Evolutionary conservation across 1,140 invertebrate genomes (phyloP).

Genomic region (Chelonus insularis): DNA sequence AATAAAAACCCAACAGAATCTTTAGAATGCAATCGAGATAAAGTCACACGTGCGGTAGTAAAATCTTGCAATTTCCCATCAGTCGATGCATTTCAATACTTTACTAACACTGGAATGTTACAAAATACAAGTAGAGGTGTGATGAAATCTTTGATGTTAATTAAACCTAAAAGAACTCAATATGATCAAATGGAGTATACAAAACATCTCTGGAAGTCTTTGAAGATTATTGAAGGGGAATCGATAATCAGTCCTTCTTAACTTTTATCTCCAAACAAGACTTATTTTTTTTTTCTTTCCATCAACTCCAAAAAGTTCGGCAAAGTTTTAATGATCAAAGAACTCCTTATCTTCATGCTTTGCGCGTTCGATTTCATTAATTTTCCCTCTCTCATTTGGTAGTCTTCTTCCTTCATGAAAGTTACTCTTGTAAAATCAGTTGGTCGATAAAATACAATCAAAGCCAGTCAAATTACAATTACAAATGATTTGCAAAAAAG

Average conservation of each 20-base stretch:
- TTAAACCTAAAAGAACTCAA: conserved; percentile 22
- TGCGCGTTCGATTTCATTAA: neutral
- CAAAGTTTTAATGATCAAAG: neutral
- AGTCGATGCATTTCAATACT: neutral
- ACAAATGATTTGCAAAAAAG: too few relatives aligned
- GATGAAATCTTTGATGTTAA: conserved; percentile 18
- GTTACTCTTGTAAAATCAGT: too few relatives aligned
- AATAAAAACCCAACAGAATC: conserved; percentile 1
- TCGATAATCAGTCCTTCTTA: conserved; percentile 11
- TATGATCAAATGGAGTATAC: conserved; percentile 6
- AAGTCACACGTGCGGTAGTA: conserved; percentile 15
- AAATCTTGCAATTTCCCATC: conserved; percentile 9
- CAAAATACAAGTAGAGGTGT: neutral
- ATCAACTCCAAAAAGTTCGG: neutral
- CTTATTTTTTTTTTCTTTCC: neutral
- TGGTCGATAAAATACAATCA: too few relatives aligned
- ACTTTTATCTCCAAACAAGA: conserved; percentile 16
- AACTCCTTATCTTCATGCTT: neutral
- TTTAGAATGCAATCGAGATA: conserved; percentile 13
- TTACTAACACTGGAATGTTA: neutral
- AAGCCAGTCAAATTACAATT: too few relatives aligned
- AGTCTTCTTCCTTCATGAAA: too few relatives aligned
- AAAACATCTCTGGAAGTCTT: neutral
- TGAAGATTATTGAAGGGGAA: conserved; percentile 3
- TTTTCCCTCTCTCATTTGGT: too few relatives aligned